Percentiles rank a stretch among this genome's conserved stretches.
phyloP scores from a whole-genome alignment of 1,140 invertebrate species.

The Archegozetes longisetosus region DNA sequence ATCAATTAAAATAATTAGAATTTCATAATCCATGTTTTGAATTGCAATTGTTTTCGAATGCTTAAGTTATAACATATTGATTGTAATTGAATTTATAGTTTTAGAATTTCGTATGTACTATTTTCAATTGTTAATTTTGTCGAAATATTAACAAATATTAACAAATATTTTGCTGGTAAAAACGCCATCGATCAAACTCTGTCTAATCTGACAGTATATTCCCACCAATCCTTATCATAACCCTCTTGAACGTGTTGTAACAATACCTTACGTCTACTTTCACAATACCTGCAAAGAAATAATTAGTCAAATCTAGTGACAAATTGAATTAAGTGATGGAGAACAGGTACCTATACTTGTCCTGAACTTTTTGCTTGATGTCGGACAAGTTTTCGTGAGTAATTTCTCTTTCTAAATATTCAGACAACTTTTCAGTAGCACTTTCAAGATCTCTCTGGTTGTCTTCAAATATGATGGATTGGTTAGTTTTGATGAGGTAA shows the following conservation, averaged over 20 bases:
- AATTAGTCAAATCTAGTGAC: constrained; percentile 1
- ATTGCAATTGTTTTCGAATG: too few species aligned
- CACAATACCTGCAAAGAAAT: constrained; percentile 63
- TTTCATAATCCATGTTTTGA: too few species aligned
- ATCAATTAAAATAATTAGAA: too few species aligned
- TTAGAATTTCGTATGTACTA: too few species aligned
- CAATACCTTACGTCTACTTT: constrained; percentile 79
- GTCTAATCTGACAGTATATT: constrained; percentile 9
- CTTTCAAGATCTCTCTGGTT: constrained; percentile 96
- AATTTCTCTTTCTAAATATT: constrained; percentile 95
- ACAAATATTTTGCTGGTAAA: too few species aligned
- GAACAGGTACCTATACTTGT: constrained; percentile 80
- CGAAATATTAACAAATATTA: too few species aligned
- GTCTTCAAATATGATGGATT: constrained; percentile 96
- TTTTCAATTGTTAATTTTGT: too few species aligned
- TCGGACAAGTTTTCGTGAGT: constrained; percentile 91
- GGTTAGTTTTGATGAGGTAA: constrained; percentile 93
- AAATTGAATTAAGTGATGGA: not conserved
- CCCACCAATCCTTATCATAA: constrained; percentile 95
- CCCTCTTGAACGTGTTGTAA: constrained; percentile 95
- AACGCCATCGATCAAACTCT: too few species aligned
- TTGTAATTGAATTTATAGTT: too few species aligned
- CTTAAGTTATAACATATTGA: too few species aligned
- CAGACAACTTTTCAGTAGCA: constrained; percentile 87
- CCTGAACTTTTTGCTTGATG: constrained; percentile 98